Conservation (phyloP, 1,140 invertebrate genomes). For the Drosophila leontia region DNA sequence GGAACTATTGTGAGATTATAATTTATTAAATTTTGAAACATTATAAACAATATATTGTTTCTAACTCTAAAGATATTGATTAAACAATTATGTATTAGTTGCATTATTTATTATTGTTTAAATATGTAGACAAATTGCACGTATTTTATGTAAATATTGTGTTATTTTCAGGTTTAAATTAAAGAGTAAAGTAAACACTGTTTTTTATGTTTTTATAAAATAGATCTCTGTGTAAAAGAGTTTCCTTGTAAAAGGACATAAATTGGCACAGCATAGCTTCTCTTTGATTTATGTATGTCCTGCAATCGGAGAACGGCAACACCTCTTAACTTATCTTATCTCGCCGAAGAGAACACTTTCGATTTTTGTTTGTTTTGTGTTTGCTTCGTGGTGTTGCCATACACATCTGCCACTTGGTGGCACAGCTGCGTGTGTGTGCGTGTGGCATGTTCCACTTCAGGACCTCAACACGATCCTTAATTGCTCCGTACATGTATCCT, state of each 20-base stretch:
- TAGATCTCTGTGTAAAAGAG: not conserved
- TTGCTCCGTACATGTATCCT: constrained; percentile 28
- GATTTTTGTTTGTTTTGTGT: constrained; percentile 29
- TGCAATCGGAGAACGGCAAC: constrained; percentile 23
- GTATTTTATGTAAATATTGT: too few relatives aligned
- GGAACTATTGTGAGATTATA: too few relatives aligned
- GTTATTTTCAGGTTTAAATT: too few relatives aligned
- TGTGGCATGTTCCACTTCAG: constrained; percentile 67
- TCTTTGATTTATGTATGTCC: constrained; percentile 56
- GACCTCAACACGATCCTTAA: constrained; percentile 47
- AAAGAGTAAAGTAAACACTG: too few relatives aligned
- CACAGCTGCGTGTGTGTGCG: not conserved
- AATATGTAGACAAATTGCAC: too few relatives aligned
- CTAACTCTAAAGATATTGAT: too few relatives aligned
- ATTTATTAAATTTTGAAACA: too few relatives aligned
- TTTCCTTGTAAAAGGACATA: constrained; percentile 24
- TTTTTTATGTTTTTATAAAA: not conserved
- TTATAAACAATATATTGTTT: too few relatives aligned
- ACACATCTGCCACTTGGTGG: constrained; percentile 45
- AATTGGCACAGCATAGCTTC: constrained; percentile 43
- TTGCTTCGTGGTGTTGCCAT: constrained; percentile 18
- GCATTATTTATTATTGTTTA: too few relatives aligned
- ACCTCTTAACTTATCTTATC: constrained; percentile 41
- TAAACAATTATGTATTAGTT: too few relatives aligned
- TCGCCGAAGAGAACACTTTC: constrained; percentile 38